Base-by-base conservation (phyloP, 1,140 invertebrate genomes). In the Hydropsyche tenuis region DNA sequence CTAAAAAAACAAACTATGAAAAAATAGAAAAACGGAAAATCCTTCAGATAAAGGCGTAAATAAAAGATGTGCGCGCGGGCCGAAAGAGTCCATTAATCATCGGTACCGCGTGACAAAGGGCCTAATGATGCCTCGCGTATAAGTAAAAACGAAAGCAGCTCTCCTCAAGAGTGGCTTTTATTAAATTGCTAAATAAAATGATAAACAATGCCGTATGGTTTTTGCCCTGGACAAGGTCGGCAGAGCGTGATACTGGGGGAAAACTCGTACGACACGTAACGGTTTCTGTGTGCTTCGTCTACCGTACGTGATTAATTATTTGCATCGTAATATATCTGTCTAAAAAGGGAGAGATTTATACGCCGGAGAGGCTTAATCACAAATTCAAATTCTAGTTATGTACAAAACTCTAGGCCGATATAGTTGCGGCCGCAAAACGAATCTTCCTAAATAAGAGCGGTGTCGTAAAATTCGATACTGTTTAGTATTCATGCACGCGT, bases 291-390 rank as follows among this genome's bases (percentile, higher is more conserved):
- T 53, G 48, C 20, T 53, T 53, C 46, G 46, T 48, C 12, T 48
- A n/a, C 12, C n/a, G 48, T 53, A 53, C 48, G 48, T 53, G 48
- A 53, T 53, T 53, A 53, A 53, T 53, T 53, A 53, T 20, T 53
- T 53, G 48, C 9, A 53, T 53, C 16, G 16, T 18, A 18, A 53
- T 53, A 18, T 20, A 20, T 53, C 1, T 53, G 4, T 37, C 30
- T 37, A 37, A 37, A 37, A 37, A 37, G 30, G 30, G 30, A 37
- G 9, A 37, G 30, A 37, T 37, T 37, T 37, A 37, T 37, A 37
- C 30, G 30, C 30, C n/a, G 30, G 30, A 4, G 30, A 3, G 30
- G 30, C 30, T 37, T 37, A n/a, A n/a, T n/a, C n/a, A n/a, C n/a
- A n/a, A n/a, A n/a, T n/a, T n/a, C n/a, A n/a, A n/a, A n/a, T n/a